Percentiles rank a stretch among this genome's conserved stretches.
Evolutionary conservation across 2,888 invertebrate genomes (phyloP).

Genomic region (Apamea sordens): DNA sequence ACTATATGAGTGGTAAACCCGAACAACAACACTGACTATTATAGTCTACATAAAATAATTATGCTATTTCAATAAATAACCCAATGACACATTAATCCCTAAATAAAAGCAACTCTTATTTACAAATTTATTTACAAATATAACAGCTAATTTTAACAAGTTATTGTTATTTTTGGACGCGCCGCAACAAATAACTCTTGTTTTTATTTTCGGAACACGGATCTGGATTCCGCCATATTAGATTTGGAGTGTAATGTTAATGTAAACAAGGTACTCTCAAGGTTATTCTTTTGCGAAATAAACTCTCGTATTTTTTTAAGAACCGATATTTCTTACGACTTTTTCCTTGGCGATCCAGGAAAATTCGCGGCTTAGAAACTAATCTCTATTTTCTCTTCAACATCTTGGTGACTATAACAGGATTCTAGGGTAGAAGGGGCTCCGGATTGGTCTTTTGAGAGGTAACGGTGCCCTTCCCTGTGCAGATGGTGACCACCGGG

Average conservation of each 20-base stretch:
- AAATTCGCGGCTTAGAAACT: not conserved
- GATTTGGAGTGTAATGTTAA: conserved; percentile 16
- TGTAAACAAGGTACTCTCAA: conserved; percentile 35
- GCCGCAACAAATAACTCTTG: conserved; percentile 7
- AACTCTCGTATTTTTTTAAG: conserved; percentile 8
- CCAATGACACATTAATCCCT: not conserved
- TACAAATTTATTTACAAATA: conserved; percentile 26
- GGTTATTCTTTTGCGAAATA: conserved; percentile 7
- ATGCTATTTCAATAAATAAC: not conserved
- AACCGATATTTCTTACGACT: not conserved
- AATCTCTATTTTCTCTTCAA: not conserved
- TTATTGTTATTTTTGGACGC: conserved; percentile 23
- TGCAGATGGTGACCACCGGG: too few species aligned
- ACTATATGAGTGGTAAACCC: not conserved
- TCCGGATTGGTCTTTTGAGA: too few species aligned
- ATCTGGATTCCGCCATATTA: conserved; percentile 5
- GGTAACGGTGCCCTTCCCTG: too few species aligned
- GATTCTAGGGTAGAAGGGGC: not conserved
- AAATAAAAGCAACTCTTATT: not conserved
- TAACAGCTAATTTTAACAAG: conserved; percentile 11
- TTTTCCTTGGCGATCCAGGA: not conserved
- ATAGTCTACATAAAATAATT: not conserved
- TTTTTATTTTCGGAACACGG: conserved; percentile 30
- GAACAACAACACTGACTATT: not conserved
- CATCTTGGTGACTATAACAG: not conserved